phyloP scores from a whole-genome alignment of 2,888 invertebrate genomes.

The Ophion ventricosus region DNA sequence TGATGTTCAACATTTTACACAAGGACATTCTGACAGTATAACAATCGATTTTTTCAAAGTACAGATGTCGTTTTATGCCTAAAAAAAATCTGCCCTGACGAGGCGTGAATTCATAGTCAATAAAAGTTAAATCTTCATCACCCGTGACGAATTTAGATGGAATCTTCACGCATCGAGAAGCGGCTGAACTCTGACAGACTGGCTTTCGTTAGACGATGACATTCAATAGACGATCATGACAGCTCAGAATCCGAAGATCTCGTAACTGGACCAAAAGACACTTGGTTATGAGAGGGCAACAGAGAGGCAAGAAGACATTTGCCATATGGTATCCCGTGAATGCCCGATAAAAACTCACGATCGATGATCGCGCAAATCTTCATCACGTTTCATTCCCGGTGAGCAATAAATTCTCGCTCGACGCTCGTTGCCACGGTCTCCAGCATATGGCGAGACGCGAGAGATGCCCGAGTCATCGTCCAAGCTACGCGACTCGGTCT shows the following conservation, averaged over 20 bases:
- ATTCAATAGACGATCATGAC: not conserved
- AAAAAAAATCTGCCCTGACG: not conserved
- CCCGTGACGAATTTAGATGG: not conserved
- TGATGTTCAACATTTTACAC: not conserved
- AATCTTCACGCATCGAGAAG: not conserved
- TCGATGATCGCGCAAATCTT: conserved; percentile 35
- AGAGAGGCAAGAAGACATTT: not conserved
- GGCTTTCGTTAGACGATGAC: not conserved
- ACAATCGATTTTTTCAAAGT: not conserved
- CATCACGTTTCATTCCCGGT: not conserved
- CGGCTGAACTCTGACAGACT: not conserved
- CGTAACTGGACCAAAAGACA: not conserved
- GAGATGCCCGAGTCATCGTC: conserved; percentile 8
- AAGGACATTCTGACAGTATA: not conserved
- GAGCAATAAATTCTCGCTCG: conserved; percentile 48
- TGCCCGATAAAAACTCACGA: conserved; percentile 42
- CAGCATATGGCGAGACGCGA: conserved; percentile 24
- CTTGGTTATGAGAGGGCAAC: not conserved
- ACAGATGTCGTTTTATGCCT: not conserved
- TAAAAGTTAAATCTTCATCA: not conserved
- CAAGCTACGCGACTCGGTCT: conserved; percentile 14
- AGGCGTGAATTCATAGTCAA: not conserved
- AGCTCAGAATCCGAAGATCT: not conserved
- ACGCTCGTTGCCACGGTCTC: conserved; percentile 21
- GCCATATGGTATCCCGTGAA: conserved; percentile 7